Conservation (phyloP, 1,140 invertebrate genomes). For the Trichonephila inaurata region DNA sequence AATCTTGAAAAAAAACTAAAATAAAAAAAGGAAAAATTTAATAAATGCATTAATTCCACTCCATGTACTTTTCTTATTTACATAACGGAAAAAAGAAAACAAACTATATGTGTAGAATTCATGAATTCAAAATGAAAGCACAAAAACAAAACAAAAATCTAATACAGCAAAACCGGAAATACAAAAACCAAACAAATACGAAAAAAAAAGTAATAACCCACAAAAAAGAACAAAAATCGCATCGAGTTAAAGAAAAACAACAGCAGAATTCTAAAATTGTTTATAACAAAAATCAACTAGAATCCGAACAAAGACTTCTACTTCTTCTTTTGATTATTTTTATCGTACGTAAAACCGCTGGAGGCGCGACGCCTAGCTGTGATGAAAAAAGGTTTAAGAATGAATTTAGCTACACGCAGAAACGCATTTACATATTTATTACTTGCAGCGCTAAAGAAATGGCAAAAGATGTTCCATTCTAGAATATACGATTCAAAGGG, state of each 20-base stretch:
- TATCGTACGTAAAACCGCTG: constrained; percentile 9
- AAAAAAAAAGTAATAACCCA: too few species aligned
- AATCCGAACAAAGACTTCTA: constrained; percentile 34
- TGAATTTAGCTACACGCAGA: constrained; percentile 27
- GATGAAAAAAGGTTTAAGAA: constrained; percentile 60
- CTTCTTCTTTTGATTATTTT: constrained; percentile 8
- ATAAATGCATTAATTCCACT: background rate
- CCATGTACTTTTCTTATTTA: background rate
- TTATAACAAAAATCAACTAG: constrained; percentile 25
- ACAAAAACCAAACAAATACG: background rate
- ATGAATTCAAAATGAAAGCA: background rate
- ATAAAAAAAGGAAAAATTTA: background rate
- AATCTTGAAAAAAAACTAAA: background rate
- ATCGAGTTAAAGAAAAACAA: background rate
- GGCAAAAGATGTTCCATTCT: constrained; percentile 42
- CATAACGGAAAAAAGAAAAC: background rate
- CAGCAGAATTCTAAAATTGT: constrained; percentile 55
- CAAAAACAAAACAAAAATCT: background rate
- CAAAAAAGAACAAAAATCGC: background rate
- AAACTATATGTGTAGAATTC: background rate
- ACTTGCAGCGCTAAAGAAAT: constrained; percentile 28
- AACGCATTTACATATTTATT: constrained; percentile 60
- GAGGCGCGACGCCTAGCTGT: background rate
- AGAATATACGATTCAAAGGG: constrained; percentile 44
- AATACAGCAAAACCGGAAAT: background rate